These are phyloP conservation scores for Clinocottus analis DNA, from an alignment of 2,113 vertebrate species.

Conservation along the genomic window DNA sequence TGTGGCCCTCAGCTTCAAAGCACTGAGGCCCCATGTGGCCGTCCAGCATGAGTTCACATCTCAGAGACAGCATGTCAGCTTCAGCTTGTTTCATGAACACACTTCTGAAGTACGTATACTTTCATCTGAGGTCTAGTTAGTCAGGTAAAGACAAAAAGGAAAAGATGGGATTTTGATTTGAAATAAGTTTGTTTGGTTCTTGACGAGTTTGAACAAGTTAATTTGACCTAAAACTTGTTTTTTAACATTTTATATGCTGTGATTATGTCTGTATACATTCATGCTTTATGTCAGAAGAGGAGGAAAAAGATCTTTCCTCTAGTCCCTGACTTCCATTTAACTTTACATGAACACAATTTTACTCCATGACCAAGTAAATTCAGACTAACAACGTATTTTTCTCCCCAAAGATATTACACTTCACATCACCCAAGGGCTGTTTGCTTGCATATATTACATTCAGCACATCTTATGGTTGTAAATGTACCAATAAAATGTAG, in stretches of 20 bases:
- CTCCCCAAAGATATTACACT: background rate
- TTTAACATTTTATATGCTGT: too few species aligned
- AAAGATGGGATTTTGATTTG: too few species aligned
- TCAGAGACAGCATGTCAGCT: too few species aligned
- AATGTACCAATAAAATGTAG: background rate
- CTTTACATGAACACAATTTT: background rate
- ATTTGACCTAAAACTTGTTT: background rate
- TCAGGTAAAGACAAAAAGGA: too few species aligned
- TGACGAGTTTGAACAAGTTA: background rate
- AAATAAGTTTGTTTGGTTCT: too few species aligned
- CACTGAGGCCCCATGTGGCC: too few species aligned
- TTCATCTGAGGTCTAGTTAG: too few species aligned
- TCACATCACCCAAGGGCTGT: background rate
- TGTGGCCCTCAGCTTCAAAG: too few species aligned
- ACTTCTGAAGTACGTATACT: too few species aligned
- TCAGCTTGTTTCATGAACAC: too few species aligned
- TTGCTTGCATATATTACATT: background rate
- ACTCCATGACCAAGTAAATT: background rate
- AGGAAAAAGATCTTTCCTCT: background rate
- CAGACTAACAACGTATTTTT: background rate
- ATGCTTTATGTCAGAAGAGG: background rate
- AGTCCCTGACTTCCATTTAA: conserved; percentile 1
- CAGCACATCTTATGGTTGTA: background rate
- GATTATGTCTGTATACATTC: background rate
- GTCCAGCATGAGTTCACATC: too few species aligned